Conservation (phyloP, 1,140 invertebrate genomes). For the Drosophila sucinea region DNA sequence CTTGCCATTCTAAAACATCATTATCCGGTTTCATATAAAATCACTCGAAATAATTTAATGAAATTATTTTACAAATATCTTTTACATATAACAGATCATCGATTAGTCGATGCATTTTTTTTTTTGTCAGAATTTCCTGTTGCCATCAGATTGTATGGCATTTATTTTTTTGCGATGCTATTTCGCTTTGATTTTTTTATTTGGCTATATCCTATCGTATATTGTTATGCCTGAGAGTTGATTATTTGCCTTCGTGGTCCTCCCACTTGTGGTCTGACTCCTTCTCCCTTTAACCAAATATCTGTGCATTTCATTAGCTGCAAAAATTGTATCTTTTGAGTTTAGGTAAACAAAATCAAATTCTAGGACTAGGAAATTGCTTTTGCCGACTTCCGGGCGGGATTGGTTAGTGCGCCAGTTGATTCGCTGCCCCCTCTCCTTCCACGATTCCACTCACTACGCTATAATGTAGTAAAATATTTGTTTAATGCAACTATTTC, state of each 20-base stretch:
- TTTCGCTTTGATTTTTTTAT: constrained; percentile 45
- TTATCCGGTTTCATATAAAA: no score
- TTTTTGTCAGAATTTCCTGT: neutral
- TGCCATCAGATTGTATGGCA: constrained; percentile 3
- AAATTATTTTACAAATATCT: neutral
- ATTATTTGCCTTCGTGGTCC: constrained; percentile 48
- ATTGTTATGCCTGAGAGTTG: constrained; percentile 55
- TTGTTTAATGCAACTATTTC: constrained; percentile 58
- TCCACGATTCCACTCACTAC: neutral
- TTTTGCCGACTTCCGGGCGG: constrained; percentile 51
- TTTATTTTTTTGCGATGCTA: constrained; percentile 55
- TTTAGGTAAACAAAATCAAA: constrained; percentile 70
- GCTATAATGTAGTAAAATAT: constrained; percentile 29
- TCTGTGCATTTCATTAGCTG: constrained; percentile 72
- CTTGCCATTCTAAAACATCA: no score
- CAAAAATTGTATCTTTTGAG: constrained; percentile 55
- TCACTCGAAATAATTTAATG: no score
- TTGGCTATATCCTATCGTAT: constrained; percentile 55
- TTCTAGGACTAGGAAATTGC: constrained; percentile 65
- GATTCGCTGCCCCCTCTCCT: neutral
- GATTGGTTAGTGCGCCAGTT: neutral
- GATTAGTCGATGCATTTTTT: neutral
- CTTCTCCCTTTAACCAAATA: constrained; percentile 12
- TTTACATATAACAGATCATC: constrained; percentile 6
- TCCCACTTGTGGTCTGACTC: neutral